These are phyloP conservation scores for Hypanus sabinus DNA, from an alignment of 2,113 vertebrate species.

Conservation along the genomic window DNA sequence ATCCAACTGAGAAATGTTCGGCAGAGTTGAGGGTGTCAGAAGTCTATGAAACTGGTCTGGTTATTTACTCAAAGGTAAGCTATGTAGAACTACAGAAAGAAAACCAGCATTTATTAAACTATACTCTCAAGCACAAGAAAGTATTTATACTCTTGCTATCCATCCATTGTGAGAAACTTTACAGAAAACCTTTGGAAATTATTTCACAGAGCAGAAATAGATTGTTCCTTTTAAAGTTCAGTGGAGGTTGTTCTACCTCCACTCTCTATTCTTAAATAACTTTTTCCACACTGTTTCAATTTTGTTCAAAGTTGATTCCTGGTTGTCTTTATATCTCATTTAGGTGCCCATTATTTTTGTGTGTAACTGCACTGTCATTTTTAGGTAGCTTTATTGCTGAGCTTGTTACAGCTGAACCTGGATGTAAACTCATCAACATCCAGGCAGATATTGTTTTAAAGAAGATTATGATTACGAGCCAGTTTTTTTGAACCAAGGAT, in stretches of 20 bases:
- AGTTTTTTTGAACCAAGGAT: neutral
- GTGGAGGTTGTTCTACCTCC: neutral
- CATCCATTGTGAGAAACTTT: neutral
- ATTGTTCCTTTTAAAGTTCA: neutral
- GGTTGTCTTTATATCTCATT: neutral
- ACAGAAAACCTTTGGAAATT: neutral
- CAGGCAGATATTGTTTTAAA: neutral
- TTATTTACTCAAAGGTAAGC: conserved; percentile 60
- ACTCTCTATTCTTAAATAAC: no score
- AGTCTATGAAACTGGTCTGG: conserved; percentile 53
- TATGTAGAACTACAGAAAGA: neutral
- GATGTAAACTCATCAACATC: neutral
- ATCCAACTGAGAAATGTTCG: conserved; percentile 38
- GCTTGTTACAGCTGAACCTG: neutral
- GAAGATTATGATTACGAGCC: neutral
- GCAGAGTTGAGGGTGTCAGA: conserved; percentile 58
- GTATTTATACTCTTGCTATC: neutral
- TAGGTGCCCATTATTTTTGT: neutral
- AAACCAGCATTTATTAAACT: neutral
- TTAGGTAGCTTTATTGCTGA: neutral
- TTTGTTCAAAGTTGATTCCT: neutral
- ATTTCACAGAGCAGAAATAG: neutral
- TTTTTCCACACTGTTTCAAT: neutral
- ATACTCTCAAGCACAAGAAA: no score
- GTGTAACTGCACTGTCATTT: neutral